Base-by-base conservation (phyloP, 37 sponge, comb jelly and placozoan species). In the Tethya wilhelma region DNA sequence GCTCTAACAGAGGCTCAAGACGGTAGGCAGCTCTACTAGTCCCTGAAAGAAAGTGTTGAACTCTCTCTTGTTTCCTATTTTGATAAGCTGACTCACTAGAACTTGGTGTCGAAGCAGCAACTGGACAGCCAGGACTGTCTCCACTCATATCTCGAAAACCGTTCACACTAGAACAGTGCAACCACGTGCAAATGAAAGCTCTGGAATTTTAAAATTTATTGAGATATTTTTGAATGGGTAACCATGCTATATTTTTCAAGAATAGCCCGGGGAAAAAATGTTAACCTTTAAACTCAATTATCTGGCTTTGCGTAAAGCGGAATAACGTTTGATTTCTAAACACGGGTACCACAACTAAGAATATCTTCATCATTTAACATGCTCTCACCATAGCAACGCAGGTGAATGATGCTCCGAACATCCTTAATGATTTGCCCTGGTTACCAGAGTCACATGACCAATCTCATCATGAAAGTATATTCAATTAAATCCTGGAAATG, bases 1-100 rank as follows among this genome's bases (percentile, higher is more conserved):
- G 43, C 26, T 63, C 77, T 3, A 77, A 64, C 4, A 41, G 29
- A 19, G 64, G 77, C 20, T n/a, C 36, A 39, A 62, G 77, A 39
- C 44, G 60, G 6, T 77, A 77, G 39, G 64, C 41, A 33, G 64
- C 28, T 37, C 64, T 37, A 2, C 32, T 40, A 2, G 58, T 62
- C 28, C 64, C 77, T 0, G 31, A 64, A 11, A 71, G 33, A 45
- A 44, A 71, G 12, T 17, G 20, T 22, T 70, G 29, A 5, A 38
- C 71, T 12, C 45, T 3, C 29, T 70, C 45, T 5, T 70, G 45
- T 29, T 42, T 70, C 26, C 71, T 70, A 6, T 7, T n/a, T 5
- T 70, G 66, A 29, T 33, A 64, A 32, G 34, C 31, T 32, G 66
- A 64, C 28, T 26, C 28, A n/a, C n/a, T n/a, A n/a, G n/a, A n/a